These are phyloP conservation scores for Archips crataeganus DNA, from an alignment of 2,888 invertebrate species.

Conservation along the genomic window DNA sequence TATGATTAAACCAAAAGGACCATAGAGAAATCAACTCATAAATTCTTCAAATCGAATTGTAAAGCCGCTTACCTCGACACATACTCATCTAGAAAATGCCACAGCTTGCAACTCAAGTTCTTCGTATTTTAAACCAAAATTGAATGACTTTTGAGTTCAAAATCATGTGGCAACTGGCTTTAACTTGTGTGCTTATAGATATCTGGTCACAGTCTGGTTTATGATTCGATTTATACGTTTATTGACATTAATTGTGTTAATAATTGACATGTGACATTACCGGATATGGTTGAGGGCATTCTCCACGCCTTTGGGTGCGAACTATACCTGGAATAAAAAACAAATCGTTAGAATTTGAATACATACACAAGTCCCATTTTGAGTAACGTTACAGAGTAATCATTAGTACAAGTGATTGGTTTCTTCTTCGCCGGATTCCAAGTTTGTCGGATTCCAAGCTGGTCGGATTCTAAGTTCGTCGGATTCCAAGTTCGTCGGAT, in stretches of 20 bases:
- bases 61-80: background rate
- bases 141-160: background rate
- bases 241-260: slow-evolving; percentile 5
- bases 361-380: no score
- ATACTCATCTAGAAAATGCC: background rate
- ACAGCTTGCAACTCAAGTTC: background rate
- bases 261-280: background rate
- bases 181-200: no score
- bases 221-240: slow-evolving; percentile 5
- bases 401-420: no score
- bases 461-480: no score
- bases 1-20: no score
- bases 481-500: no score
- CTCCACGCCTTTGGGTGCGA: background rate
- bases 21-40: background rate
- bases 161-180: background rate
- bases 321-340: slow-evolving; percentile 4
- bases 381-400: no score
- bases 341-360: background rate
- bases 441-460: no score
- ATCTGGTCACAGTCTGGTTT: background rate
- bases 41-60: background rate
- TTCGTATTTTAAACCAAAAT: background rate
- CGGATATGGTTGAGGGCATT: background rate
- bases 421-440: no score